A percentile compares a stretch with the other conserved stretches of the same genome.
Evolutionary conservation across 2,797 vertebrate species (phyloP).

Genomic region (Molossus alvarezi): DNA sequence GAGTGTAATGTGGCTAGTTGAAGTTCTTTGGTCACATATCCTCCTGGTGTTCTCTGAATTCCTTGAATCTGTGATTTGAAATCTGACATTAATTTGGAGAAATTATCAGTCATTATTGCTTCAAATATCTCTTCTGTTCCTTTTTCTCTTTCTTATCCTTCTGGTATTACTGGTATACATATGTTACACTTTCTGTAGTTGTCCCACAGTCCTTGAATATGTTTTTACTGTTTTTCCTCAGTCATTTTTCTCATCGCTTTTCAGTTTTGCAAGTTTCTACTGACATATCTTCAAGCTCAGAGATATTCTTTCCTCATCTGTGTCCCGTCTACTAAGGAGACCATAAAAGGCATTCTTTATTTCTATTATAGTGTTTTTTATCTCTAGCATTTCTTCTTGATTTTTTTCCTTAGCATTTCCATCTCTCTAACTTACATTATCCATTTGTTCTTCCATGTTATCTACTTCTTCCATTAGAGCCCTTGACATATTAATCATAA

Average conservation of each 20-base stretch:
- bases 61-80: not conserved
- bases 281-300: not conserved
- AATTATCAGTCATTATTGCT: not conserved
- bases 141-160: not conserved
- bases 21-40: not conserved
- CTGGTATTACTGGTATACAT: not conserved
- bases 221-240: not conserved
- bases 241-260: not conserved
- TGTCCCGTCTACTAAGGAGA: not conserved
- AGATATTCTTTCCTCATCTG: not conserved
- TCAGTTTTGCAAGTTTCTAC: not conserved
- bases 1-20: not conserved
- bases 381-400: not conserved
- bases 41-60: not conserved
- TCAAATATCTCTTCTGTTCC: not conserved
- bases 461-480: not conserved
- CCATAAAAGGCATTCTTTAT: slow-evolving; percentile 10
- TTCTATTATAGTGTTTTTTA: not conserved
- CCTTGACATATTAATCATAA: not conserved
- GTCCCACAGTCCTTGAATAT: not conserved
- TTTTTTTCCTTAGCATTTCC: not conserved
- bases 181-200: not conserved
- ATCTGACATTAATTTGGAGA: not conserved
- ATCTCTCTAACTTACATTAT: not conserved
- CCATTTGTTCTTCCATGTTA: not conserved